Conservation (phyloP, 1,140 invertebrate genomes). For the Sarcophaga bullata region DNA sequence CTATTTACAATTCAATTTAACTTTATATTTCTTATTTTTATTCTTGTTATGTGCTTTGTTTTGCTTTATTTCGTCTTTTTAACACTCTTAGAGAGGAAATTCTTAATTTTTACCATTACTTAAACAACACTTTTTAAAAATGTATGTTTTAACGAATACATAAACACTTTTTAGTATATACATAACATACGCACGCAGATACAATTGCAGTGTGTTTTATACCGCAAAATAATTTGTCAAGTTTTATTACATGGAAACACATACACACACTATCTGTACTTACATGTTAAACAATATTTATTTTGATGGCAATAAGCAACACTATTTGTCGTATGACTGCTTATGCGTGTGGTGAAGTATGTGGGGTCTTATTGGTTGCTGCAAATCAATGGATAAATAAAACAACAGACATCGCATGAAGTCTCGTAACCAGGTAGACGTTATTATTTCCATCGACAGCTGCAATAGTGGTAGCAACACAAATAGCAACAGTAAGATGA, state of each 20-base stretch:
- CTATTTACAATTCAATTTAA: too few species aligned
- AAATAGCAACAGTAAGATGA: not conserved
- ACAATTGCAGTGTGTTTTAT: not conserved
- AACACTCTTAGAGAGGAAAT: too few species aligned
- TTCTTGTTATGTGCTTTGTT: too few species aligned
- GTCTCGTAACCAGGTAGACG: too few species aligned
- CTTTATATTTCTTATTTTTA: too few species aligned
- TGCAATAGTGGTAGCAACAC: not conserved
- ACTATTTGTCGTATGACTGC: not conserved
- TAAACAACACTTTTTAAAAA: too few species aligned
- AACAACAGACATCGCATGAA: slow-evolving; percentile 17
- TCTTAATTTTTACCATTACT: too few species aligned
- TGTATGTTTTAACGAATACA: not conserved
- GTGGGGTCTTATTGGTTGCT: slow-evolving; percentile 1
- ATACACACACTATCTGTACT: not conserved
- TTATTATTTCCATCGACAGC: not conserved
- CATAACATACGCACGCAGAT: not conserved
- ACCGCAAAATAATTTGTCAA: slow-evolving; percentile 37
- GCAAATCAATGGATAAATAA: slow-evolving; percentile 25
- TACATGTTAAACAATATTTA: not conserved
- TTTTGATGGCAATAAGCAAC: slow-evolving; percentile 14
- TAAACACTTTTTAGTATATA: not conserved
- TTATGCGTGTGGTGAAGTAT: not conserved
- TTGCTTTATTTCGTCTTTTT: too few species aligned
- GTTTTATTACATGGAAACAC: slow-evolving; percentile 30